Evolutionary conservation across 2,113 vertebrate genomes (phyloP).

Genomic region (Synchiropus splendidus): DNA sequence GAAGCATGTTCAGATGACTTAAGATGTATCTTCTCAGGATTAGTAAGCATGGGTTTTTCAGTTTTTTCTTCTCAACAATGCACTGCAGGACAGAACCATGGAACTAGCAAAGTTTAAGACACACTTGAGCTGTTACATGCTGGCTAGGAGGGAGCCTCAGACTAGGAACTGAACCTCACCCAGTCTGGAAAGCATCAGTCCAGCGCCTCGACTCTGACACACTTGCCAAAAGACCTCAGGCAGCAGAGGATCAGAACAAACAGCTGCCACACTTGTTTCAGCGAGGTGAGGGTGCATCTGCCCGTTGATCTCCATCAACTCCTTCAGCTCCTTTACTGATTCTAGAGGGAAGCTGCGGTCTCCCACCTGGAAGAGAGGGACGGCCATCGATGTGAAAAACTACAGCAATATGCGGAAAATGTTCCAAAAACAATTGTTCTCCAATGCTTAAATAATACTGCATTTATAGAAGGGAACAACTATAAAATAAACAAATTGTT

Average conservation of each 20-base stretch:
- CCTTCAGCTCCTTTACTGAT: constrained; percentile 68
- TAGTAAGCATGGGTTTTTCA: not conserved
- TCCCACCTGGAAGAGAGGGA: constrained; percentile 53
- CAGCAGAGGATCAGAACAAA: constrained; percentile 49
- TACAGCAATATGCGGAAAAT: too few species aligned
- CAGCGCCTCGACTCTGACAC: constrained; percentile 36
- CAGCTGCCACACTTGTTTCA: rapidly evolving
- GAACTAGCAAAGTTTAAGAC: not conserved
- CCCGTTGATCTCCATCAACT: constrained; percentile 28
- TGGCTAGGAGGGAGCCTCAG: not conserved
- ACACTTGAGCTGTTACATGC: not conserved
- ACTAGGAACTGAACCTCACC: constrained; percentile 36
- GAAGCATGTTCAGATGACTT: not conserved
- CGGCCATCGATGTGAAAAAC: not conserved
- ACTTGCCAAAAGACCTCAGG: constrained; percentile 57
- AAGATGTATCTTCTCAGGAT: not conserved
- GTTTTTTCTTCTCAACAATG: not conserved
- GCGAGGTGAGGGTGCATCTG: not conserved
- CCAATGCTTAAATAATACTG: too few species aligned
- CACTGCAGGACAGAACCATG: not conserved
- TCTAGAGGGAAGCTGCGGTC: constrained; percentile 63
- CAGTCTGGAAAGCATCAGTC: constrained; percentile 47
- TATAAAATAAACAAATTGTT: too few species aligned
- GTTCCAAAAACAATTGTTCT: too few species aligned
- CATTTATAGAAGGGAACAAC: too few species aligned